These are phyloP conservation scores for Bombus waltoni DNA, from an alignment of 1,140 invertebrate genomes.

Conservation along the genomic window DNA sequence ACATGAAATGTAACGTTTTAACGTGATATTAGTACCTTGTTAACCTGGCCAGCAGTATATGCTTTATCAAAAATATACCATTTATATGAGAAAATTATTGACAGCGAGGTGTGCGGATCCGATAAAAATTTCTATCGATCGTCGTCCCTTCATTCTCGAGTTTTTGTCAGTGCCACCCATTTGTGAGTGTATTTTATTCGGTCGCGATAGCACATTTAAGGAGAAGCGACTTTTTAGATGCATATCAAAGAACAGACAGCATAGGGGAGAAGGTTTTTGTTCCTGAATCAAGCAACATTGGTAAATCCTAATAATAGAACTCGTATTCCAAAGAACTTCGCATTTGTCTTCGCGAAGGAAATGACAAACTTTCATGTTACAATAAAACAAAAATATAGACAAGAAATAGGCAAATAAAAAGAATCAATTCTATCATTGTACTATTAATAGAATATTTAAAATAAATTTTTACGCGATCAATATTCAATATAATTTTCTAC, in stretches of 20 bases:
- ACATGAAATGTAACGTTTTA: neutral
- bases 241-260: slow-evolving; percentile 45
- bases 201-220: slow-evolving; percentile 31
- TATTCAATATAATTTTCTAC: too few species aligned
- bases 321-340: slow-evolving; percentile 35
- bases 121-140: slow-evolving; percentile 29
- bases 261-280: slow-evolving; percentile 32
- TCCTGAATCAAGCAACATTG: slow-evolving; percentile 42
- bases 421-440: neutral
- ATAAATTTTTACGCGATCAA: neutral
- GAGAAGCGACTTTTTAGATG: slow-evolving; percentile 41
- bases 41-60: slow-evolving; percentile 32
- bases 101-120: neutral
- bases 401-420: neutral
- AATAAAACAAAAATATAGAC: neutral
- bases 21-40: slow-evolving; percentile 21
- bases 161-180: slow-evolving; percentile 23
- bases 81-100: slow-evolving; percentile 27
- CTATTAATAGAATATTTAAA: neutral
- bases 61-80: slow-evolving; percentile 36
- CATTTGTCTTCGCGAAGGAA: slow-evolving; percentile 1
- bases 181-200: slow-evolving; percentile 23
- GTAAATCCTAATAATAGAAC: slow-evolving; percentile 48
- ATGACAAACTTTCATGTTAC: slow-evolving; percentile 1
- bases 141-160: slow-evolving; percentile 23